Base-by-base conservation (phyloP, 2,113 vertebrate genomes). In the Passer domesticus region DNA sequence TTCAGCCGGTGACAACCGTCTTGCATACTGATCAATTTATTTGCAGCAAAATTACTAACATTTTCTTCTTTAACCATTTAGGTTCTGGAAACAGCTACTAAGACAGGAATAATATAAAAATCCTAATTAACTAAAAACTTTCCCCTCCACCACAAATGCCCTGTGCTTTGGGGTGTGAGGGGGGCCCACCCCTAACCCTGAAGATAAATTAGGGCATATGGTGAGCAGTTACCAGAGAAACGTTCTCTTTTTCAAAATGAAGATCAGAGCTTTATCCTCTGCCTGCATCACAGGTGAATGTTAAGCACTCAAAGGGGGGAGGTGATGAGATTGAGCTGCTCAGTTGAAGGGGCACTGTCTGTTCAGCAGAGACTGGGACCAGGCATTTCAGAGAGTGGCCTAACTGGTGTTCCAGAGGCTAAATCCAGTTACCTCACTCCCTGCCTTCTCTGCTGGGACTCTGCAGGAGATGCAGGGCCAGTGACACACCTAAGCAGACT, bases 1-100 rank as follows among this genome's bases (percentile, higher is more conserved):
- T 98, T 98, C 98, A 98, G 97, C 96, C 85, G 62, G 94, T 96
- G 97, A 98, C 97, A 97, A 98, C 96, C 88, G 96, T 97, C 97
- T 97, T 97, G 98, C 98, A 98, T 98, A 98, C 97, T 98, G 98
- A 98, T 98, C 97, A 96, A 97, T 97, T 97, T 97, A 97, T 97
- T 96, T 98, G 97, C 97, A 96, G 97, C 93, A 96, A 94, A 97
- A 98, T 94, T 96, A 97, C 93, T 92, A 90, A 95, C 91, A 91
- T 97, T 94, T 94, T 96, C 84, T 96, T 89, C 59, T 66, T 97
- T 97, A 98, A 98, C 97, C 68, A 83, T 94, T 98, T 97, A 94
- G 81, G 87, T 97, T 94, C 98, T 95, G 95, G 97, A 97, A 96
- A 85, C 15, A 63, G 22, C 30, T 89, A 43, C 85, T 76, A 41